Evolutionary conservation across 2,797 vertebrate species (phyloP), one percentile per base, ranked within the genome.

Genomic region (Mus minutoides): DNA sequence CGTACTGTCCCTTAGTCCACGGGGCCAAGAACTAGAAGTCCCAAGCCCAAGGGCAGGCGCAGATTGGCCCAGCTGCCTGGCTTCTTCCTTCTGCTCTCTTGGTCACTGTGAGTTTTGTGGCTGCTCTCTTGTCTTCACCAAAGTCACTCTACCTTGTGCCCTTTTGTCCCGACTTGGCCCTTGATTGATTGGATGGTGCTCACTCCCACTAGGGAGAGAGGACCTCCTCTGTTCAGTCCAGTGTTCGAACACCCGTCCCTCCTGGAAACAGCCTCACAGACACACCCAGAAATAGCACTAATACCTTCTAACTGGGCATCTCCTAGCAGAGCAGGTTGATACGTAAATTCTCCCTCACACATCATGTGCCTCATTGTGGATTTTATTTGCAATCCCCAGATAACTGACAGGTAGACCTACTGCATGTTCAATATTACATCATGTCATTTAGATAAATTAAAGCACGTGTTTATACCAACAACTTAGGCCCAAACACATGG

Each of bases 371-470:
- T 92, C 40, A 31, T 34, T 26, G 22, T 56, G 31, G 1, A 90
- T 67, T 79, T 88, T 37, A 71, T 76, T 52, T 80, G 26, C 16
- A 26, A 69, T 78, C 76, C 34, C 49, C 16, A 10, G 46, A 52
- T 64, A 17, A 54, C 22, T 43, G 2, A 29, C 67, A 29, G 56
- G 56, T 58, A 58, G n/a, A 22, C 78, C 56, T n/a, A 40, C 58
- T 91, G 73, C 24, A 19, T 46, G 60, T 80, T 88, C 88, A 77
- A 78, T 13, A 62, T 76, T 76, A 56, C 5, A 9, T 49, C 31
- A 26, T 49, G 11, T 64, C 85, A 54, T 88, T 92, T 73, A 69
- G 77, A 67, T 96, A 90, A 93, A 91, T 37, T 78, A 62, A 90
- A 46, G 69, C 34, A 79, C 19, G 54, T 34, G 11, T 22, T 12